Evolutionary conservation across 2,797 vertebrate genomes (phyloP).

Genomic region (Jordanella pulchra): DNA sequence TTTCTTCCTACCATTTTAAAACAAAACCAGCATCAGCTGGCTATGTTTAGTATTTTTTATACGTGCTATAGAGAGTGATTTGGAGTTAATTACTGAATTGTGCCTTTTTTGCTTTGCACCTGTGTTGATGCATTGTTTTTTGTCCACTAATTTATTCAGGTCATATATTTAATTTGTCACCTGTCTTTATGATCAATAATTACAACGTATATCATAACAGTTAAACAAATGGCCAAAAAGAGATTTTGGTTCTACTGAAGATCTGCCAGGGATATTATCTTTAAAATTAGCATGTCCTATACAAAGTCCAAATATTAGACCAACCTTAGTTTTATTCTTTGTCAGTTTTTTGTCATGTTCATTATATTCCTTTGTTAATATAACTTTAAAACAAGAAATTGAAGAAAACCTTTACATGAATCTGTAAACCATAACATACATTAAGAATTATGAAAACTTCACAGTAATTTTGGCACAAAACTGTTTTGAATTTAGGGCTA

Average conservation of each 20-base stretch:
- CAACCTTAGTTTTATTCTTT: no score
- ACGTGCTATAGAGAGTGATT: constrained; percentile 1
- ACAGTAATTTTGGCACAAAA: no score
- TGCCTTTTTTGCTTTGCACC: constrained; percentile 1
- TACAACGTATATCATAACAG: not conserved
- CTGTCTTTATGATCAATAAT: not conserved
- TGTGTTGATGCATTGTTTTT: constrained; percentile 4
- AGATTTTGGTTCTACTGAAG: not conserved
- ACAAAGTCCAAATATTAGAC: not conserved
- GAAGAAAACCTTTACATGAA: no score
- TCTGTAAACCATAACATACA: no score
- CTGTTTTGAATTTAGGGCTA: no score
- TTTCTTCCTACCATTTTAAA: constrained; percentile 15
- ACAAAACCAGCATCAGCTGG: constrained; percentile 8
- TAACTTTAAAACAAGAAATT: no score
- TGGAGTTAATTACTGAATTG: constrained; percentile 10
- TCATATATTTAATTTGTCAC: constrained; percentile 11
- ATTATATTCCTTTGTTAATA: no score
- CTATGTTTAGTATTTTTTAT: constrained; percentile 8
- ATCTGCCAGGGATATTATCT: not conserved
- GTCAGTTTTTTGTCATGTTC: no score
- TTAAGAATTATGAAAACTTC: no score
- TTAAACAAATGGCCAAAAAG: not conserved
- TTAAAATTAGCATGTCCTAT: not conserved
- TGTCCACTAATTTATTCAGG: constrained; percentile 11